Conservation (phyloP, 1,140 invertebrate species). For the Antheraea pernyi region DNA sequence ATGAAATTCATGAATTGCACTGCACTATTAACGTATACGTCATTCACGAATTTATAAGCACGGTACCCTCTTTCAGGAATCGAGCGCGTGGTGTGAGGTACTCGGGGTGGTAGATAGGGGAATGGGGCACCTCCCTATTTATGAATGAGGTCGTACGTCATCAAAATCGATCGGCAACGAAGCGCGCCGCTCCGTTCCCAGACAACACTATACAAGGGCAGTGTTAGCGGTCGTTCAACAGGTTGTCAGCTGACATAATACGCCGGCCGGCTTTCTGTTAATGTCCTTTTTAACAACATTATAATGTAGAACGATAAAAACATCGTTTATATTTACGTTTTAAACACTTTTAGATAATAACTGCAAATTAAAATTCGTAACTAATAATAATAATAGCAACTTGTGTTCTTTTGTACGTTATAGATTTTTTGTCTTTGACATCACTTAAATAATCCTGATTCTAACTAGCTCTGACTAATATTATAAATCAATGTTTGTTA, state of each 20-base stretch:
- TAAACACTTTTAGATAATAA: too few relatives aligned
- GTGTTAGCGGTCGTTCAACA: slow-evolving; percentile 53
- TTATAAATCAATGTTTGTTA: too few relatives aligned
- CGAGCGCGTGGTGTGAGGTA: slow-evolving; percentile 33
- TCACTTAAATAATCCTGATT: too few relatives aligned
- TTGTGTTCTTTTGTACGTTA: too few relatives aligned
- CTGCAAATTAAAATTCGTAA: too few relatives aligned
- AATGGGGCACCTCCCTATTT: slow-evolving; percentile 46
- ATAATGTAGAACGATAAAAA: not conserved
- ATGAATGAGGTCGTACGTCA: slow-evolving; percentile 77
- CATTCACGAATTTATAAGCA: slow-evolving; percentile 66
- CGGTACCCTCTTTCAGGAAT: slow-evolving; percentile 30
- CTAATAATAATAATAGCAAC: too few relatives aligned
- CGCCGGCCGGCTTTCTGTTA: slow-evolving; percentile 38
- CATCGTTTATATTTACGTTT: not conserved
- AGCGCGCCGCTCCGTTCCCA: slow-evolving; percentile 29
- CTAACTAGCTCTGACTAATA: too few relatives aligned
- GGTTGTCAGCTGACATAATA: slow-evolving; percentile 67
- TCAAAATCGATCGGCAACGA: slow-evolving; percentile 55
- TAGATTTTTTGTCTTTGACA: too few relatives aligned
- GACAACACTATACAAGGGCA: slow-evolving; percentile 66
- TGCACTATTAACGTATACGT: slow-evolving; percentile 39
- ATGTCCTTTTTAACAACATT: not conserved
- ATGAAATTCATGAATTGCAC: slow-evolving; percentile 4
- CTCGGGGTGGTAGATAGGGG: slow-evolving; percentile 19